Evolutionary conservation across 2,113 vertebrate species (phyloP).

Genomic region (Amblyornis subalaris): DNA sequence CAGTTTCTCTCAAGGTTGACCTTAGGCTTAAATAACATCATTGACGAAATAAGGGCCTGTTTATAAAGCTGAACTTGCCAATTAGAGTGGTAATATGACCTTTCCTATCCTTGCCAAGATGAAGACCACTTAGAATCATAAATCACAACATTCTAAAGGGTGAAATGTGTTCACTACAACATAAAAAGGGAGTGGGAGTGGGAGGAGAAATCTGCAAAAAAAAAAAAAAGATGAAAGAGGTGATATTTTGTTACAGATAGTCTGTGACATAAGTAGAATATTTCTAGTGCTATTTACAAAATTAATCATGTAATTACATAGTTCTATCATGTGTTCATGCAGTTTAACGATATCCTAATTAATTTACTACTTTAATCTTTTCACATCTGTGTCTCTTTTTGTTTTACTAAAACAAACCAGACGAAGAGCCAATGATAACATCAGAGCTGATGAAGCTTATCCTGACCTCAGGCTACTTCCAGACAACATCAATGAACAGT

Average conservation of each 20-base stretch:
- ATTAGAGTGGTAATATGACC: background rate
- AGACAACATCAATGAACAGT: background rate
- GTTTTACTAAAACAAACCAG: background rate
- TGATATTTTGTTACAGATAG: background rate
- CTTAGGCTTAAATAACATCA: slow-evolving; percentile 43
- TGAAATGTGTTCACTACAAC: background rate
- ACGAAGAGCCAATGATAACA: background rate
- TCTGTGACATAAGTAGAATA: background rate
- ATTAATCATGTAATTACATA: background rate
- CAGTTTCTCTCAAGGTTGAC: background rate
- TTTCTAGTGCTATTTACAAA: background rate
- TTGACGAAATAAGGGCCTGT: background rate
- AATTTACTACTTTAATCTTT: background rate
- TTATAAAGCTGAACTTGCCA: background rate
- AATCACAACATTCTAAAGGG: background rate
- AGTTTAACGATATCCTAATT: background rate
- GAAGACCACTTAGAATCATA: background rate
- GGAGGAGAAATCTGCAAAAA: background rate
- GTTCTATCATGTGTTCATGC: background rate
- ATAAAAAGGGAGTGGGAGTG: background rate
- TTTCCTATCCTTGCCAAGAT: background rate
- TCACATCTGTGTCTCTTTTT: background rate
- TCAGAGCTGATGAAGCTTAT: background rate
- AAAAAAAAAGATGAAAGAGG: background rate
- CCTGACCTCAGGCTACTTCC: background rate